Conservation (phyloP, 2,113 vertebrate species). For the Syngnathus scovelli region DNA sequence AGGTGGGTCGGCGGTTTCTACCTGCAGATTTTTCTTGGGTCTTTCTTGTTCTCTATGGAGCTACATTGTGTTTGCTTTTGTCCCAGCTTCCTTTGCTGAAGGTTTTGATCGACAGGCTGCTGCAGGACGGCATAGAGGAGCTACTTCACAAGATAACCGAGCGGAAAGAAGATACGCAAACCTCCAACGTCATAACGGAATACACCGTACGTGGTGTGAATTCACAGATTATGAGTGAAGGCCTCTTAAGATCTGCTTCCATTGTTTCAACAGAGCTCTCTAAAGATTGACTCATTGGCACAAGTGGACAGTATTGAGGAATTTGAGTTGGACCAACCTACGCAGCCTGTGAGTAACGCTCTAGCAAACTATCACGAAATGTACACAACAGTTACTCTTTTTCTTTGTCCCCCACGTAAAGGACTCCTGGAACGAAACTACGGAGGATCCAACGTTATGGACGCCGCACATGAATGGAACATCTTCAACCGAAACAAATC, state of each 20-base stretch:
- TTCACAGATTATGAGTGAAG: neutral
- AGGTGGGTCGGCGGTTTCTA: conserved; percentile 61
- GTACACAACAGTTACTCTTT: neutral
- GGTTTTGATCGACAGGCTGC: conserved; percentile 73
- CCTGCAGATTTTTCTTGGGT: neutral
- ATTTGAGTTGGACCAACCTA: conserved; percentile 15
- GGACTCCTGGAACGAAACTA: conserved; percentile 46
- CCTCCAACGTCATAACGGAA: conserved; percentile 53
- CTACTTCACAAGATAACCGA: conserved; percentile 57
- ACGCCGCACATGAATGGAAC: conserved; percentile 11
- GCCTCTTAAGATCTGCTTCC: neutral
- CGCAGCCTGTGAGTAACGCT: conserved; percentile 33
- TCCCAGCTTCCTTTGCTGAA: conserved; percentile 78
- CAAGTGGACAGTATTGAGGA: conserved; percentile 33
- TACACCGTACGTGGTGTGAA: conserved; percentile 51
- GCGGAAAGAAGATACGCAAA: conserved; percentile 56
- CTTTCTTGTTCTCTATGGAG: neutral
- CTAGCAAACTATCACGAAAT: neutral
- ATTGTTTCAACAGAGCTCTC: conserved; percentile 43
- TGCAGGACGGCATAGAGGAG: conserved; percentile 72
- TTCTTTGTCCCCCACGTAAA: conserved; percentile 30
- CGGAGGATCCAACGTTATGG: conserved; percentile 35
- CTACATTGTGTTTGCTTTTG: conserved; percentile 29
- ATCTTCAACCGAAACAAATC: conserved; percentile 8
- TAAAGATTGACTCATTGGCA: conserved; percentile 41